Conservation (phyloP, 1,140 invertebrate genomes). For the Caerostris darwini region DNA sequence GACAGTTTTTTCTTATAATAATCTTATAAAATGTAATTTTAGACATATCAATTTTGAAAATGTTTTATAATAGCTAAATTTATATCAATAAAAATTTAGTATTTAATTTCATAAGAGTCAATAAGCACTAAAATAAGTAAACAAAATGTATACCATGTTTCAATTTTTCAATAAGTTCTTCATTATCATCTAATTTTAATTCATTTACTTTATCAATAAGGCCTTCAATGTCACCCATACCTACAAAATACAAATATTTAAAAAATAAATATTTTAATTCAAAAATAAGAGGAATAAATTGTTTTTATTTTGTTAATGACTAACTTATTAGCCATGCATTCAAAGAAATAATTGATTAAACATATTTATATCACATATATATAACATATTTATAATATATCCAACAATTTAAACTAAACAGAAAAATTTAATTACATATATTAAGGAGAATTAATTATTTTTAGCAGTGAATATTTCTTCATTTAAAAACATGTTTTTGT, state of each 20-base stretch:
- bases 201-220: conserved; percentile 98
- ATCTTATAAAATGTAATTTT: not conserved
- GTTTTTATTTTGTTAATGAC: too few species aligned
- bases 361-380: too few species aligned
- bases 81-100: not conserved
- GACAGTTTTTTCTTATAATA: not conserved
- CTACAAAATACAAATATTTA: conserved; percentile 81
- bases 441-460: too few species aligned
- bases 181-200: conserved; percentile 99
- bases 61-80: not conserved
- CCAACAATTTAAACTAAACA: too few species aligned
- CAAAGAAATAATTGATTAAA: too few species aligned
- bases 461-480: too few species aligned
- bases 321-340: too few species aligned
- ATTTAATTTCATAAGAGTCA: too few species aligned
- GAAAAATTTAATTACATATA: too few species aligned
- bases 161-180: conserved; percentile 98
- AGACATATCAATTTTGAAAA: not conserved
- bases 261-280: not conserved
- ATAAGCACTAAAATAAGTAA: not conserved
- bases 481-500: too few species aligned
- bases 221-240: conserved; percentile 99
- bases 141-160: conserved; percentile 89
- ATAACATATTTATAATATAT: too few species aligned
- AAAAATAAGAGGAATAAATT: too few species aligned